These are phyloP conservation scores for Drosophila demipolita DNA, from an alignment of 2,888 invertebrate genomes.

Conservation along the genomic window DNA sequence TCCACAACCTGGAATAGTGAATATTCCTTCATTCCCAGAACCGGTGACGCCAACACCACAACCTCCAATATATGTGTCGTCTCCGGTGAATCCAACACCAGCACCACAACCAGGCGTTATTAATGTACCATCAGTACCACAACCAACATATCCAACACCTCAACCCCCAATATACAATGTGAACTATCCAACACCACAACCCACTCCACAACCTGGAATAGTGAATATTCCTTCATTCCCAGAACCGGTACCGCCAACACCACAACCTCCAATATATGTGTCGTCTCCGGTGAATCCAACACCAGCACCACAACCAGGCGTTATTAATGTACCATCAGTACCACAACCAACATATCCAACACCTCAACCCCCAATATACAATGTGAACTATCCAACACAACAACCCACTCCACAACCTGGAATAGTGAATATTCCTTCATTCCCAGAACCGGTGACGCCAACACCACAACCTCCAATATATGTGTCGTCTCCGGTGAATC, in stretches of 20 bases:
- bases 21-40: slow-evolving; percentile 39
- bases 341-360: slow-evolving; percentile 38
- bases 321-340: slow-evolving; percentile 39
- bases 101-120: slow-evolving; percentile 29
- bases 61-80: slow-evolving; percentile 21
- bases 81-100: slow-evolving; percentile 9
- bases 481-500: slow-evolving; percentile 9
- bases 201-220: slow-evolving; percentile 27
- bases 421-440: slow-evolving; percentile 45
- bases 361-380: slow-evolving; percentile 27
- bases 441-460: slow-evolving; percentile 12
- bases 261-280: slow-evolving; percentile 24
- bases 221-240: slow-evolving; percentile 59
- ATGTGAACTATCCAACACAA: slow-evolving; percentile 23
- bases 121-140: slow-evolving; percentile 33
- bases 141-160: slow-evolving; percentile 39
- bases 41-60: slow-evolving; percentile 17
- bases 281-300: background rate
- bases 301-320: slow-evolving; percentile 23
- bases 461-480: slow-evolving; percentile 25
- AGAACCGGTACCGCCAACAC: slow-evolving; percentile 12
- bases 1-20: slow-evolving; percentile 28
- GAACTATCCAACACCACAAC: slow-evolving; percentile 15
- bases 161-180: slow-evolving; percentile 33
- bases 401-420: slow-evolving; percentile 10